Evolutionary conservation across 2,113 vertebrate species (phyloP).

Genomic region (Crotalus viridis): DNA sequence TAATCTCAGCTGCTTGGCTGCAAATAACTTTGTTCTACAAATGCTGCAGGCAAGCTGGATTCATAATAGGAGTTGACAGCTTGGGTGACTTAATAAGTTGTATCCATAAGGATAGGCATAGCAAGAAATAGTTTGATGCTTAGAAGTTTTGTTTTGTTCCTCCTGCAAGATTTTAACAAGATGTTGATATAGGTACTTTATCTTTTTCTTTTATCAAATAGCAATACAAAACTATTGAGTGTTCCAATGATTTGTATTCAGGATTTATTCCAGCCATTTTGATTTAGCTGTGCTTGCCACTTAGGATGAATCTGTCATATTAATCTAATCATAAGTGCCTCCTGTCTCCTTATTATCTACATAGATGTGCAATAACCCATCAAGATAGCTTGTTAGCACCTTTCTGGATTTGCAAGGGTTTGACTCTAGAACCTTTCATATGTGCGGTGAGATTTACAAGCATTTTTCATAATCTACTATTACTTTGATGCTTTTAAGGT

Average conservation of each 20-base stretch:
- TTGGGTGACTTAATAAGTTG: background rate
- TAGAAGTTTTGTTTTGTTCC: background rate
- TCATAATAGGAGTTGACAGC: background rate
- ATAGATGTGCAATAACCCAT: background rate
- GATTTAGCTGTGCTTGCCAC: background rate
- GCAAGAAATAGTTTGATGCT: background rate
- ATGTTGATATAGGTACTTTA: background rate
- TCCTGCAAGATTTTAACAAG: background rate
- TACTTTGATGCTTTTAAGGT: constrained; percentile 51
- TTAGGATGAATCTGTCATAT: background rate
- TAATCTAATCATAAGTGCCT: background rate
- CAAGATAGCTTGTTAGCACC: background rate
- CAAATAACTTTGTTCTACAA: background rate
- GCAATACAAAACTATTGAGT: background rate
- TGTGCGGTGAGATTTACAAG: background rate
- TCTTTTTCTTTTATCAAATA: background rate
- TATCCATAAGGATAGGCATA: background rate
- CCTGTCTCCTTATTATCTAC: background rate
- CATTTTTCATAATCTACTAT: background rate
- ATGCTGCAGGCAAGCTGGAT: background rate
- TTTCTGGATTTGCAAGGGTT: background rate
- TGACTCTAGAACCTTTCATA: background rate
- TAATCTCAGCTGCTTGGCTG: background rate
- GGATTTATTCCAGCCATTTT: background rate
- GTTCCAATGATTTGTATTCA: background rate